Conservation (phyloP, 2,113 vertebrate species). For the Otus sunia region DNA sequence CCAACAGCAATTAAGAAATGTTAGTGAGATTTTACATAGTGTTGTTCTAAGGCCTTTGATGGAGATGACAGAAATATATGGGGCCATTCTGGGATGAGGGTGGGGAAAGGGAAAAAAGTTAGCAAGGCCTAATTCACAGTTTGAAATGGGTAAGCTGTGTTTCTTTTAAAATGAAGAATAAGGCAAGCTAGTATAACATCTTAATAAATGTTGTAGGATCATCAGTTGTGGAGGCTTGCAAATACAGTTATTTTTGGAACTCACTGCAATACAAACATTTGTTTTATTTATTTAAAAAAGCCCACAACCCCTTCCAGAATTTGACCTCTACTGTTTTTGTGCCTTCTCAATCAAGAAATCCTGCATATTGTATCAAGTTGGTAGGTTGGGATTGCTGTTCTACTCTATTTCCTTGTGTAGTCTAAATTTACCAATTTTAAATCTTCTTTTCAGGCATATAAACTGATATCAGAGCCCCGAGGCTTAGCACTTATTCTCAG, state of each 20-base stretch:
- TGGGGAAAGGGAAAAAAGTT: neutral
- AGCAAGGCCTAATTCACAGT: neutral
- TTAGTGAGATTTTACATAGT: neutral
- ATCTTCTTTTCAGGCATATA: slow-evolving; percentile 82
- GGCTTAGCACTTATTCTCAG: slow-evolving; percentile 91
- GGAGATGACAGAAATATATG: neutral
- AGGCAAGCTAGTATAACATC: neutral
- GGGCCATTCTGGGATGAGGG: neutral
- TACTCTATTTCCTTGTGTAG: neutral
- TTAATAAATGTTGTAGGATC: neutral
- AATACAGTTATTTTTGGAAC: neutral
- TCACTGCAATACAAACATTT: neutral
- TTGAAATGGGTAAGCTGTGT: neutral
- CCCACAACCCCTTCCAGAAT: neutral
- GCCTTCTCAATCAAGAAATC: neutral
- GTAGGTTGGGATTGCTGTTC: neutral
- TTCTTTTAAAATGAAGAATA: neutral
- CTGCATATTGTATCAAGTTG: neutral
- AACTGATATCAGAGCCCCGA: slow-evolving; percentile 82
- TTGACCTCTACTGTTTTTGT: neutral
- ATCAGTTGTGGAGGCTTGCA: neutral
- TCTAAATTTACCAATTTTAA: neutral
- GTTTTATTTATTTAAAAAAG: neutral
- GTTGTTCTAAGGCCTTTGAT: neutral
- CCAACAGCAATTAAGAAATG: neutral